Conservation (phyloP, 1,140 invertebrate species). For the Calephelis nemesis region DNA sequence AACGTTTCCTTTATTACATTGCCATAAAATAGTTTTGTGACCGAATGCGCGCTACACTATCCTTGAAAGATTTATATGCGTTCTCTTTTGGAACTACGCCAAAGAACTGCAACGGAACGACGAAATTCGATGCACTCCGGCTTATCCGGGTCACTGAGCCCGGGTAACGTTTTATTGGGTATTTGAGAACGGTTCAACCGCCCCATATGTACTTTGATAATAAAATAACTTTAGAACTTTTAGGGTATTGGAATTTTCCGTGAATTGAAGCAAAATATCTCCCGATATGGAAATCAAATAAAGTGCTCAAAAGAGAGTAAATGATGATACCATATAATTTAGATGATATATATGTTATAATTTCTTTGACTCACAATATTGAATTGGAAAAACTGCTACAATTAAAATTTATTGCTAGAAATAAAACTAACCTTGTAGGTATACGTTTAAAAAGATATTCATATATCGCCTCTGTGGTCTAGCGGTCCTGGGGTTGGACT, state of each 20-base stretch:
- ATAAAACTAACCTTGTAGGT: too few species aligned
- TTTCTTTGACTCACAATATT: background rate
- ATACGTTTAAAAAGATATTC: too few species aligned
- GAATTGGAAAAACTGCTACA: background rate
- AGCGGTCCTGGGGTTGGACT: too few species aligned
- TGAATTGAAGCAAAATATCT: too few species aligned
- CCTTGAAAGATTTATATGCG: conserved; percentile 27
- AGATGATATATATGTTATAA: too few species aligned
- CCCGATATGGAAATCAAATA: too few species aligned
- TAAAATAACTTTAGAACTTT: conserved; percentile 12
- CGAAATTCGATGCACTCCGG: conserved; percentile 23
- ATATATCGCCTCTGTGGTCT: too few species aligned
- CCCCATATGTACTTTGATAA: conserved; percentile 9
- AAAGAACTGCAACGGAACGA: conserved; percentile 27
- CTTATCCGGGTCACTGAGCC: conserved; percentile 31
- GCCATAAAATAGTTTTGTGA: background rate
- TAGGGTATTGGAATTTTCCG: conserved; percentile 1
- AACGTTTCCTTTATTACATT: background rate
- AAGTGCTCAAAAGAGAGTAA: too few species aligned
- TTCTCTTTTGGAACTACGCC: conserved; percentile 29
- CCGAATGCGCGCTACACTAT: background rate
- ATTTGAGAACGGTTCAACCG: conserved; percentile 21
- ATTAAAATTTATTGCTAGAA: background rate
- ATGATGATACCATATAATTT: too few species aligned
- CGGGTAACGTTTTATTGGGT: conserved; percentile 23